Evolutionary conservation across 2,888 invertebrate genomes (phyloP).

Genomic region (Drosophila sordidapex): DNA sequence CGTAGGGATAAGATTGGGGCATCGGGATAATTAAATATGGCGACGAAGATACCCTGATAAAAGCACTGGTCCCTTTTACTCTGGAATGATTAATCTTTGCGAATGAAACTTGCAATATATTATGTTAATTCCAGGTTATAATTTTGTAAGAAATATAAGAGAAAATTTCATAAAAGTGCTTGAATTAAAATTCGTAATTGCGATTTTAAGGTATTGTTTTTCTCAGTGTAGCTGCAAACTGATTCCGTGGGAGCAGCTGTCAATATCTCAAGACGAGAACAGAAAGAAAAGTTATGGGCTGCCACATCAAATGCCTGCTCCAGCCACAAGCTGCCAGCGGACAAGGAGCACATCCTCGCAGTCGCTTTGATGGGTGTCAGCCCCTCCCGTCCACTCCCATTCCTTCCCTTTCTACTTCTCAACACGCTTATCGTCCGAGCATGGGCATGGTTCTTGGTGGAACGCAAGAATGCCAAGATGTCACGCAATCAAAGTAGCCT

Average conservation of each 20-base stretch:
- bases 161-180: neutral
- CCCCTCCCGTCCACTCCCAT: neutral
- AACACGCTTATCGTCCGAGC: neutral
- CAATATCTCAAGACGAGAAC: constrained; percentile 4
- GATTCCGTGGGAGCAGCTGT: constrained; percentile 11
- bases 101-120: neutral
- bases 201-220: neutral
- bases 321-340: neutral
- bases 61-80: constrained; percentile 88
- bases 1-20: constrained; percentile 86
- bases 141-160: neutral
- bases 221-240: neutral
- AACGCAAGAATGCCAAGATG: constrained; percentile 29
- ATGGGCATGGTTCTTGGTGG: constrained; percentile 78
- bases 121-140: neutral
- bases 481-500: constrained; percentile 34
- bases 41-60: constrained; percentile 86
- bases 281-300: neutral
- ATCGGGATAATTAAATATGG: constrained; percentile 94
- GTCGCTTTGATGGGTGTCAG: neutral
- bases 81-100: neutral
- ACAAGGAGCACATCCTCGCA: constrained; percentile 14
- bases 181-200: neutral
- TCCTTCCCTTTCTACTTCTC: neutral
- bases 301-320: constrained; percentile 10